Conservation (phyloP, 2,797 vertebrate genomes). For the Vipera ursinii region DNA sequence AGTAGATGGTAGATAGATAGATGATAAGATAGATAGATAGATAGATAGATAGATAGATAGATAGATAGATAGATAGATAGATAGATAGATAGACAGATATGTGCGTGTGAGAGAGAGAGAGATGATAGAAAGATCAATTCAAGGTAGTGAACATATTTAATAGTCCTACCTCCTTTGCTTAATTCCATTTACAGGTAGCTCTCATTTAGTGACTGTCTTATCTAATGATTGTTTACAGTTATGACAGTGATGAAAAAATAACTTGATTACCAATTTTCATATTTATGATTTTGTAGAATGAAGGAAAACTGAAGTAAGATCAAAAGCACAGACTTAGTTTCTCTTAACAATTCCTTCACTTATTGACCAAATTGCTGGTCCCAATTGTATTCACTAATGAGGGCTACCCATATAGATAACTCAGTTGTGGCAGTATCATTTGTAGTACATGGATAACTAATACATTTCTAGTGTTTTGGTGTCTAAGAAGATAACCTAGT, state of each 20-base stretch:
- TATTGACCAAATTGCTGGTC: background rate
- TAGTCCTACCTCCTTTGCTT: slow-evolving; percentile 52
- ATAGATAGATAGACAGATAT: too few relatives aligned
- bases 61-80: too few relatives aligned
- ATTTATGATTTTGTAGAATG: background rate
- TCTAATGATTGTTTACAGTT: background rate
- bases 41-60: too few relatives aligned
- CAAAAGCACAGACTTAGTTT: background rate
- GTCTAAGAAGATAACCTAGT: slow-evolving; percentile 67
- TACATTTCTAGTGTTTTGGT: slow-evolving; percentile 71
- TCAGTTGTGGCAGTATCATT: slow-evolving; percentile 76
- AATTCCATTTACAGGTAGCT: slow-evolving; percentile 62
- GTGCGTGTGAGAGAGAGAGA: too few relatives aligned
- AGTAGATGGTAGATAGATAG: background rate
- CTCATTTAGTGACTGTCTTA: background rate
- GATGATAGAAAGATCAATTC: background rate
- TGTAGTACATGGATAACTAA: slow-evolving; percentile 70
- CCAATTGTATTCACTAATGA: background rate
- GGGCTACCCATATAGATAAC: slow-evolving; percentile 58
- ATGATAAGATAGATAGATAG: background rate
- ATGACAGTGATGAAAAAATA: background rate
- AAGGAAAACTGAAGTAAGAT: background rate
- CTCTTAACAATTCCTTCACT: background rate
- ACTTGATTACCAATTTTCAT: background rate
- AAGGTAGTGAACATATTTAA: background rate